Percentiles rank a stretch among this genome's conserved stretches.
Conservation (phyloP, 2,797 vertebrate genomes). For the Ciconia nigra region DNA sequence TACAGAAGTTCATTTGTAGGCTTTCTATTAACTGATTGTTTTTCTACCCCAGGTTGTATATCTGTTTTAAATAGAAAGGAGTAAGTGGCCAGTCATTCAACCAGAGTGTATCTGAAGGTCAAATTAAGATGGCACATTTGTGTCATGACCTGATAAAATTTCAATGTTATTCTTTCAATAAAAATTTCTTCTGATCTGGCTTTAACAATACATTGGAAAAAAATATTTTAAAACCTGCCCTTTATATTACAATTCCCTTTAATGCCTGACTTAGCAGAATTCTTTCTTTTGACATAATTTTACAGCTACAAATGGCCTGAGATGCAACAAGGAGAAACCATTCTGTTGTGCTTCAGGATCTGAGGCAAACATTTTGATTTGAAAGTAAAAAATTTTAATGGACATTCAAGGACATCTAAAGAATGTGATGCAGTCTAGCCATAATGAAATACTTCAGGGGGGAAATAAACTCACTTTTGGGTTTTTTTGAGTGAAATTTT, state of each 20-base stretch:
- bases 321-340: background rate
- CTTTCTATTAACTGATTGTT: background rate
- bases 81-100: background rate
- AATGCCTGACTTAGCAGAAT: background rate
- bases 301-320: background rate
- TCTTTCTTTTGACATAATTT: background rate
- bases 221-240: background rate
- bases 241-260: background rate
- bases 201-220: background rate
- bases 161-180: background rate
- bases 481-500: background rate
- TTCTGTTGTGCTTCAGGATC: background rate
- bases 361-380: background rate
- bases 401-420: background rate
- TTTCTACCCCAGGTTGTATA: background rate
- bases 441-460: background rate
- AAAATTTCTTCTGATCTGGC: background rate
- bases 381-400: background rate
- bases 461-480: background rate
- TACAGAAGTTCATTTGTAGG: background rate
- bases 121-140: background rate
- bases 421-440: background rate
- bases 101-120: background rate
- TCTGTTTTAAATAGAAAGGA: background rate
- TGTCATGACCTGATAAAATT: constrained; percentile 22